Evolutionary conservation across 2,113 vertebrate species (phyloP), one percentile per base, ranked within the genome.

Genomic region (Megaceryle torquata): DNA sequence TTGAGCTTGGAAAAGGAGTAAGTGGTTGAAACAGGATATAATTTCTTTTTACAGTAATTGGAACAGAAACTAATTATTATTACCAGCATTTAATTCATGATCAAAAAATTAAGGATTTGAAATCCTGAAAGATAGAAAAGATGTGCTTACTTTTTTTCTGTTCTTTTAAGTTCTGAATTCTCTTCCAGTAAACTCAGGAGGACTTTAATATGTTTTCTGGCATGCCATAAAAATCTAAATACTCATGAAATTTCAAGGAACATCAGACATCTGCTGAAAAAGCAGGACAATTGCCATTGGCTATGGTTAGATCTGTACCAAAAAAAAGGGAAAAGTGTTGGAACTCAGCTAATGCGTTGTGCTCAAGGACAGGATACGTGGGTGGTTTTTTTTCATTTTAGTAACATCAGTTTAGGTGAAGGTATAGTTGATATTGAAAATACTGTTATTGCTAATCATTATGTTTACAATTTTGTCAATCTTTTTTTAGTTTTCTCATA

Each of bases 401-500:
- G 16, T 91, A 33, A 24, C 10, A 41, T 54, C 28, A 60, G 4
- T 68, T 88, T 51, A 72, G 37, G 31, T 85, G 35, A 29, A 54
- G n/a, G 21, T 91, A 31, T 37, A 29, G 24, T 75, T 91, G 46
- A 19, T 64, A 11, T 79, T 89, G 20, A n/a, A 90, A 61, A 50
- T 64, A 67, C 11, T 77, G 9, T n/a, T 61, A 51, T 64, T 75
- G 26, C 25, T 85, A 17, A 86, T 72, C 7, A 13, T 91, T 24
- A 9, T 63, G 12, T 88, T 44, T 75, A 60, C 43, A 35, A 65
- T 53, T 85, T 76, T 77, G 13, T 93, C 46, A 24, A 59, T 95
- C 86, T 82, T 82, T 83, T 51, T 92, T 71, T 93, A 99, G 99
- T 98, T 98, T 93, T 98, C 97, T 86, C 98, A 96, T 96, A 98